These are phyloP conservation scores for Oscheius sp. DNA, from an alignment of 2,888 invertebrate genomes.

Conservation along the genomic window DNA sequence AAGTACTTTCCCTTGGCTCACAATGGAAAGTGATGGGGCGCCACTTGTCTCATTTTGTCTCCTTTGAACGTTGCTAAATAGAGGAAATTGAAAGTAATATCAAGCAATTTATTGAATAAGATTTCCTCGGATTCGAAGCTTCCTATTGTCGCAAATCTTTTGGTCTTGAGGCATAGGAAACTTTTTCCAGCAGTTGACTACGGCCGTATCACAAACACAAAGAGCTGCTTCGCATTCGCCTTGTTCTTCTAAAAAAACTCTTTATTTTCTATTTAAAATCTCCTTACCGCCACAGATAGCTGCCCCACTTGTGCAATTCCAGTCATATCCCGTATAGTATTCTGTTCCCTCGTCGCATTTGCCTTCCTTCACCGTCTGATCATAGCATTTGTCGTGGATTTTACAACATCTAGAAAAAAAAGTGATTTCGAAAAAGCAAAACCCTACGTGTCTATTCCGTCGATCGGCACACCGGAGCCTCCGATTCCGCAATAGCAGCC, in stretches of 20 bases:
- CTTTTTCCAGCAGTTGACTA: conserved; percentile 62
- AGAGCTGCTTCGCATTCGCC: conserved; percentile 56
- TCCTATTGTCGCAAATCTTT: conserved; percentile 34
- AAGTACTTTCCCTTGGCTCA: too few species aligned
- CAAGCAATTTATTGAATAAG: too few species aligned
- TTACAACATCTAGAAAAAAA: conserved; percentile 54
- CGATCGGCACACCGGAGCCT: conserved; percentile 62
- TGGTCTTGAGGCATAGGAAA: conserved; percentile 56
- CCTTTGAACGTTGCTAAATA: too few species aligned
- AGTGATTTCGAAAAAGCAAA: too few species aligned
- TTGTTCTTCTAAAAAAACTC: conserved; percentile 36
- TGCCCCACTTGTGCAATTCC: conserved; percentile 49
- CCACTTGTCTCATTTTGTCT: too few species aligned
- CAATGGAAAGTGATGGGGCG: too few species aligned
- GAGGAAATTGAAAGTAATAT: too few species aligned
- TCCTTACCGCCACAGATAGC: conserved; percentile 47
- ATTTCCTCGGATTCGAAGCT: neutral
- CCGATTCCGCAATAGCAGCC: conserved; percentile 68
- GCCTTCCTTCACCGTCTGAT: conserved; percentile 57
- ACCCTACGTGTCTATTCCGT: conserved; percentile 64
- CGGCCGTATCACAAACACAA: conserved; percentile 60
- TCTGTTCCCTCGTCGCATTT: conserved; percentile 58
- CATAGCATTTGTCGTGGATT: conserved; percentile 68
- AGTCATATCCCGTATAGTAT: conserved; percentile 63
- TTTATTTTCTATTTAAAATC: neutral